Evolutionary conservation across 2,888 invertebrate genomes (phyloP).

Genomic region (Augiades crinisus): DNA sequence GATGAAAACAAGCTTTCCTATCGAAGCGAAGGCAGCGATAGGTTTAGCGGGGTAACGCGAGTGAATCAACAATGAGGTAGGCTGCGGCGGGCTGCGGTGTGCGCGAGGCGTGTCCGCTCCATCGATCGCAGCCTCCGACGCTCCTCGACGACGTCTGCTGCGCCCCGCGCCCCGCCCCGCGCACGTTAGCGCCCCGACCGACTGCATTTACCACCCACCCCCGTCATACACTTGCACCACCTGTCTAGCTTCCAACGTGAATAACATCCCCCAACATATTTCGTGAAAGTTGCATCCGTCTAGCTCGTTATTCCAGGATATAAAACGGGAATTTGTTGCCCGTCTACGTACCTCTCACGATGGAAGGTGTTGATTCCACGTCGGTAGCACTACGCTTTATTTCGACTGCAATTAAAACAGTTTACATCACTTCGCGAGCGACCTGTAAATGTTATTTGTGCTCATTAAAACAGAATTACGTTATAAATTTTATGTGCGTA

Average conservation of each 20-base stretch:
- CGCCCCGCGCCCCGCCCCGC: constrained; percentile 48
- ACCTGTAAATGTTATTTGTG: constrained; percentile 72
- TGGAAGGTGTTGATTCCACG: constrained; percentile 62
- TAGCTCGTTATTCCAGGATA: constrained; percentile 39
- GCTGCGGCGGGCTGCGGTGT: constrained; percentile 54
- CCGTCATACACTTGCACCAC: constrained; percentile 56
- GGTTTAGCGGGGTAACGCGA: constrained; percentile 28
- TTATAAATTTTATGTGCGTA: constrained; percentile 67
- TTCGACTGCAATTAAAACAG: constrained; percentile 63
- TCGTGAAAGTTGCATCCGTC: constrained; percentile 39
- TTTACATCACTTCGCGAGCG: constrained; percentile 69
- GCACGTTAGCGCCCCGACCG: constrained; percentile 78
- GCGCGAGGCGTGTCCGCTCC: constrained; percentile 81
- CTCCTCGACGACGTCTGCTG: constrained; percentile 76
- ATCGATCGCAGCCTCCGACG: constrained; percentile 80
- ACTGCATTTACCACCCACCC: constrained; percentile 77
- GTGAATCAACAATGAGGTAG: constrained; percentile 64
- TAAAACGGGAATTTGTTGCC: not conserved
- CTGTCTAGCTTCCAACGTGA: constrained; percentile 54
- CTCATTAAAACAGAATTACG: constrained; percentile 70
- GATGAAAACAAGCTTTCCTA: too few relatives aligned
- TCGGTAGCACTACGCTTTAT: constrained; percentile 49
- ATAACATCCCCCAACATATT: constrained; percentile 45
- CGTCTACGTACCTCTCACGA: constrained; percentile 20
- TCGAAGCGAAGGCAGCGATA: not conserved